Base-by-base conservation (phyloP, 2,113 vertebrate genomes). In the Aplodontia rufa region DNA sequence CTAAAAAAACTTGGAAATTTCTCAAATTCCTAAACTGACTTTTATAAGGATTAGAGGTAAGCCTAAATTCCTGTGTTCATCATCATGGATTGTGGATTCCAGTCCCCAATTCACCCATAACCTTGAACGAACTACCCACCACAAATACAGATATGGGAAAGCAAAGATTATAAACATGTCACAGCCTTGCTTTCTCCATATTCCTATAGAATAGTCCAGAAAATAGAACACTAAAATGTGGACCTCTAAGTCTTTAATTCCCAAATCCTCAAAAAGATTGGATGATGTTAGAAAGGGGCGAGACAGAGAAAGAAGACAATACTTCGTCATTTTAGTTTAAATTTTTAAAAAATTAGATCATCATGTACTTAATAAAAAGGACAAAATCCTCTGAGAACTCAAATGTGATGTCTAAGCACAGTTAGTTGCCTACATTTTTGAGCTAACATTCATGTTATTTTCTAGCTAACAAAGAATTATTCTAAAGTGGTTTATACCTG, bases 31-130 rank as follows among this genome's bases (percentile, higher is more conserved):
- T 76, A 80, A 47, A 45, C 30, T 94, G 22, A 75, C 42, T 88
- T 89, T 88, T 79, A 78, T 55, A 86, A 35, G 35, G 42, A 91
- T 95, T 94, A 97, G 80, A 94, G 84, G 97, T 69, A 85, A 94
- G 85, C 51, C 85, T 69, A 74, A 51, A 10, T 68, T 95, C 69
- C 72, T 92, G 49, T 49, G 80, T 32, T 97, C 83, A 91, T 93
- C 87, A 95, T 96, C 95, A 94, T 93, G 89, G 84, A 60, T 81
- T 53, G 0, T 76, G 62, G 60, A 89, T 91, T 97, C 83, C 53
- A 78, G 80, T 92, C 96, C 85, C 86, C 40, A 78, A 24, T 78
- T 69, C 81, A 86, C 62, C 6, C 40, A 42, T 42, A 69, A 87
- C 8, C n/a, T 92, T 47, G 53, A 89, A 91, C 12, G 82, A 96